These are phyloP conservation scores for Orchesellides sinensis DNA, from an alignment of 2,888 invertebrate species.

Conservation along the genomic window DNA sequence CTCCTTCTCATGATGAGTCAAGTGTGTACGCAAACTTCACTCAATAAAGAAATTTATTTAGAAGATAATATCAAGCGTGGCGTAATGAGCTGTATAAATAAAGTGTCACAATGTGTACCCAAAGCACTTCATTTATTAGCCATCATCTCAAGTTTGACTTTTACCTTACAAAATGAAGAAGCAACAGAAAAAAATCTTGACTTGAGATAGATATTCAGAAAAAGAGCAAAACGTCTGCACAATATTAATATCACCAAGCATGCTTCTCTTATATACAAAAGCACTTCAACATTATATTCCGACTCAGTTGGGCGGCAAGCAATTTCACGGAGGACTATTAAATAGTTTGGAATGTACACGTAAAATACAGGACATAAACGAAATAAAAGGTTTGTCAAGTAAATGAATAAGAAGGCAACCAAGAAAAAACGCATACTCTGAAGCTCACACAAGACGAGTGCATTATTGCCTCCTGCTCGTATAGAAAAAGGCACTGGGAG, in stretches of 20 bases:
- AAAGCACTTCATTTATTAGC: slow-evolving; percentile 46
- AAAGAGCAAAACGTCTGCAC: slow-evolving; percentile 27
- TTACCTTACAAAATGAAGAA: too few relatives aligned
- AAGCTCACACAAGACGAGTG: slow-evolving; percentile 21
- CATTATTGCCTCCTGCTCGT: slow-evolving; percentile 1
- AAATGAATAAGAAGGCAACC: slow-evolving; percentile 21
- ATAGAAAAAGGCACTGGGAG: not conserved
- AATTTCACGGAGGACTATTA: slow-evolving; percentile 44
- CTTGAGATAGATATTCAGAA: slow-evolving; percentile 25
- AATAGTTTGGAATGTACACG: slow-evolving; percentile 28
- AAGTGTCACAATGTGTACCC: slow-evolving; percentile 1
- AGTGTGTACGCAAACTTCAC: too few relatives aligned
- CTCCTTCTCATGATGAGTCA: too few relatives aligned
- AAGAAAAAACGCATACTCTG: slow-evolving; percentile 20
- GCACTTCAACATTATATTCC: too few relatives aligned
- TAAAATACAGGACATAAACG: slow-evolving; percentile 31
- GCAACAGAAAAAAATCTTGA: slow-evolving; percentile 28
- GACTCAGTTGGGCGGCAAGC: not conserved
- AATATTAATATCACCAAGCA: slow-evolving; percentile 35
- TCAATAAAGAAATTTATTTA: too few relatives aligned
- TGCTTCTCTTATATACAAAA: not conserved
- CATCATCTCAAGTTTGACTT: slow-evolving; percentile 29
- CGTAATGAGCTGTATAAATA: slow-evolving; percentile 38
- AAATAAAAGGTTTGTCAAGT: slow-evolving; percentile 46
- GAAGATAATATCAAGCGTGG: too few relatives aligned